Evolutionary conservation across 2,888 invertebrate species (phyloP), one percentile per base, ranked within the genome.

Genomic region (Priocnemis perturbator): DNA sequence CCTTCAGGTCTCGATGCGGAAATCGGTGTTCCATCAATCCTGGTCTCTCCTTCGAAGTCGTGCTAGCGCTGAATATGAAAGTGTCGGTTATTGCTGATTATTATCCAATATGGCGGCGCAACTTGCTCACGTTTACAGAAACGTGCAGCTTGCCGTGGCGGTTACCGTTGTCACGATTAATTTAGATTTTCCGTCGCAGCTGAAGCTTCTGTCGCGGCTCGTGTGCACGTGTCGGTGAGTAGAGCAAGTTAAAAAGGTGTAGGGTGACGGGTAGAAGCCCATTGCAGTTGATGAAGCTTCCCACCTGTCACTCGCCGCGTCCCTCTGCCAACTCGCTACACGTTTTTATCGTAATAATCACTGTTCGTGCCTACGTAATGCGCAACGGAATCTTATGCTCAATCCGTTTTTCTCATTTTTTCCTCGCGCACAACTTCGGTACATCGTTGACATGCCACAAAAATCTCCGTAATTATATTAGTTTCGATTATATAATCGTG

Each of bases 181-280:
- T 77, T 69, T 74, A 57, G 62, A 60, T 72, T 71, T 76, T 74
- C 57, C 70, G 37, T 72, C 37, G 71, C 76, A 77, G 74, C 77
- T 72, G 77, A 74, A 67, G 58, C 45, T 55, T 21, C 47, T 59
- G 37, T 37, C 37, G 11, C 11, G 14, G 14, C 4, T 37, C 7
- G 11, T 11, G 65, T 23, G 26, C 57, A 17, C 17, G 20, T 50
- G 50, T 50, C 20, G 48, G 48, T 15, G 45, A n/a, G 21, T 15
- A 17, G 14, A 55, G 30, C 14, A 14, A 63, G 64, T 64, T 58
- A 64, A 66, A 67, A 64, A 69, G 71, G 76, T 67, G 57, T 67
- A 47, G 23, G 53, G 55, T 57, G 14, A 37, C 37, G 67, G 63
- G 57, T 48, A n/a, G 58, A 44, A 64, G 65, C 64, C 20, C 44